Evolutionary conservation across 1,140 invertebrate species (phyloP), one percentile per base, ranked within the genome.

Genomic region (Papilio glaucus): DNA sequence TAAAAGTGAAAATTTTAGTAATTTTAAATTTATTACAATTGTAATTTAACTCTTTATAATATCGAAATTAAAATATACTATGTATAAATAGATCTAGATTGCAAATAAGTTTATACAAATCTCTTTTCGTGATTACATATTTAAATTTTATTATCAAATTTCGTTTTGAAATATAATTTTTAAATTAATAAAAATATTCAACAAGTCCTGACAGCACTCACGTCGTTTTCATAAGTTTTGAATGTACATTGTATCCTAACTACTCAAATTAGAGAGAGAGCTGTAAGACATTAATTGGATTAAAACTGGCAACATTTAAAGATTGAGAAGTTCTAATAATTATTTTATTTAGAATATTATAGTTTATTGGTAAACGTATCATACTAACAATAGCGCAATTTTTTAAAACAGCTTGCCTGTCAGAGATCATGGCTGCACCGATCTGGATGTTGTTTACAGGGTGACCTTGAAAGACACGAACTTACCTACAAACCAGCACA

Each of bases 401-500:
- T 57, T 57, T 57, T 57, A 57, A 57, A 57, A 2, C 49, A 57
- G 49, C 10, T 5, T 57, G 49, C 24, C 29, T 6, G 12, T 57
- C 49, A 15, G 21, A 26, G 18, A 21, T 49, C 10, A 57, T 10
- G 21, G 9, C 12, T 57, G 49, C 12, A 75, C 75, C 80, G 77
- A 37, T 74, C 73, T 77, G 77, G 76, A 79, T 72, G 72, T 80
- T 82, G 77, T 81, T 85, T 86, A 84, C 74, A 63, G 76, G 77
- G 77, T 86, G 83, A 86, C 83, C 85, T 85, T 85, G 80, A 84
- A 60, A 68, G 21, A 63, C 53, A 63, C 62, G 63, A 29, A 74
- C 87, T 89, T 74, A 89, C 87, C 86, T 89, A 88, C 53, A 79
- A 74, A 62, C 76, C 80, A 76, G 85, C 79, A 84, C 87, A 89